phyloP scores from a whole-genome alignment of 2,113 vertebrate genomes.

The Caloenas nicobarica region DNA sequence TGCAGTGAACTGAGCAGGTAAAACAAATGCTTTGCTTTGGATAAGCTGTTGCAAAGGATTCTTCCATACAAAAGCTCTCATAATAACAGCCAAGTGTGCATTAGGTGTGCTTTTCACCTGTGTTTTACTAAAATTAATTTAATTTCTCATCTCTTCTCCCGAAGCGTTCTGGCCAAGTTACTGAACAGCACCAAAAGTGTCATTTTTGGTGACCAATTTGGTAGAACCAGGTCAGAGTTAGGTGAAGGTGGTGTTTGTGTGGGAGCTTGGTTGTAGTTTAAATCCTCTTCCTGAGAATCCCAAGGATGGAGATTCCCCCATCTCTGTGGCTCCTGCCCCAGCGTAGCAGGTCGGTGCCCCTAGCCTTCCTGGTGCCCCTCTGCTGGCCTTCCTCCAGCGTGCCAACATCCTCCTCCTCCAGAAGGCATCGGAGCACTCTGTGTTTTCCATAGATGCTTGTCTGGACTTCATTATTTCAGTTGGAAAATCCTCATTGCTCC shows the following conservation, averaged over 20 bases:
- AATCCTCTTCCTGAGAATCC: background rate
- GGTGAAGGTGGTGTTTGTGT: background rate
- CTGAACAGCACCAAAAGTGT: background rate
- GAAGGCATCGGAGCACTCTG: background rate
- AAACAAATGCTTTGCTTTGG: background rate
- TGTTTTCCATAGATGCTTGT: background rate
- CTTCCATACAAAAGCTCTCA: background rate
- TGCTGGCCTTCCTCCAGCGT: background rate
- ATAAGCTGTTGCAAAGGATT: background rate
- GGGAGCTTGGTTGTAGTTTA: background rate
- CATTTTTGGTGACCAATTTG: background rate
- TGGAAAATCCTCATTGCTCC: conserved; percentile 21
- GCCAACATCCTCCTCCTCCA: background rate
- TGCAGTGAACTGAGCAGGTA: background rate
- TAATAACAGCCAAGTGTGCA: background rate
- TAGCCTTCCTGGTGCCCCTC: background rate
- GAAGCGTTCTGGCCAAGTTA: rapidly evolving
- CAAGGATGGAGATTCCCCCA: background rate
- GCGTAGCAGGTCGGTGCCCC: background rate
- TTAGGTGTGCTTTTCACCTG: background rate
- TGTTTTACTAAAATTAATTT: background rate
- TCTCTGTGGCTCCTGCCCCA: background rate
- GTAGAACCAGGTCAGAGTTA: background rate
- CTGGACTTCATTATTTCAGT: background rate
- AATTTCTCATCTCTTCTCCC: background rate